These are phyloP conservation scores for Zaprionus inermis DNA, from an alignment of 1,140 invertebrate genomes.

Conservation along the genomic window DNA sequence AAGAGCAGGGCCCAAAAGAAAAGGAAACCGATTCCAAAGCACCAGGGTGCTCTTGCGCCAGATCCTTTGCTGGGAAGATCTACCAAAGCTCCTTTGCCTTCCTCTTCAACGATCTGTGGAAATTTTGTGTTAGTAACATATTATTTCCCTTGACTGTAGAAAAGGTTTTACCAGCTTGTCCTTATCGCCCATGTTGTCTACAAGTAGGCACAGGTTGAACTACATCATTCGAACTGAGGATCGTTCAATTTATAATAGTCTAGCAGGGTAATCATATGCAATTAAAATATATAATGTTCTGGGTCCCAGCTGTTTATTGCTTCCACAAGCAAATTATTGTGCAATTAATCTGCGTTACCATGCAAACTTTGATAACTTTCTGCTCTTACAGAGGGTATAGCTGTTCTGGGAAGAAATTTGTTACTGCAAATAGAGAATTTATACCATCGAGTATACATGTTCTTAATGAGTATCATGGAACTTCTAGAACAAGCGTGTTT, in stretches of 20 bases:
- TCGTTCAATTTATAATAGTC: constrained; percentile 7
- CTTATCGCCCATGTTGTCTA: constrained; percentile 16
- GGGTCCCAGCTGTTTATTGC: background rate
- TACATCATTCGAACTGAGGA: background rate
- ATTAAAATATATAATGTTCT: background rate
- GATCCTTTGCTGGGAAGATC: no score
- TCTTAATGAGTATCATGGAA: no score
- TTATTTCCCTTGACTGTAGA: background rate
- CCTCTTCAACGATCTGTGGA: background rate
- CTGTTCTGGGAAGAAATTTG: background rate
- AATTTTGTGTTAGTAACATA: background rate
- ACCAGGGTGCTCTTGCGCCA: constrained; percentile 31
- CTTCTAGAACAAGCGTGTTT: no score
- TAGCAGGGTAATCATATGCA: background rate
- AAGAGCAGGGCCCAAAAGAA: constrained; percentile 48
- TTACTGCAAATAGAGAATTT: background rate
- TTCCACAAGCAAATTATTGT: background rate
- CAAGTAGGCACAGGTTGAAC: background rate
- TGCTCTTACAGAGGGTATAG: background rate
- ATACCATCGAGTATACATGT: no score
- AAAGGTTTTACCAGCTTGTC: constrained; percentile 5
- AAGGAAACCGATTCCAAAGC: constrained; percentile 39
- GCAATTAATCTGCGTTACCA: background rate
- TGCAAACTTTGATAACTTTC: background rate
- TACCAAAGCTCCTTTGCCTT: constrained; percentile 1